Evolutionary conservation across 2,888 invertebrate species (phyloP).

Genomic region (Sialis fuliginosa): DNA sequence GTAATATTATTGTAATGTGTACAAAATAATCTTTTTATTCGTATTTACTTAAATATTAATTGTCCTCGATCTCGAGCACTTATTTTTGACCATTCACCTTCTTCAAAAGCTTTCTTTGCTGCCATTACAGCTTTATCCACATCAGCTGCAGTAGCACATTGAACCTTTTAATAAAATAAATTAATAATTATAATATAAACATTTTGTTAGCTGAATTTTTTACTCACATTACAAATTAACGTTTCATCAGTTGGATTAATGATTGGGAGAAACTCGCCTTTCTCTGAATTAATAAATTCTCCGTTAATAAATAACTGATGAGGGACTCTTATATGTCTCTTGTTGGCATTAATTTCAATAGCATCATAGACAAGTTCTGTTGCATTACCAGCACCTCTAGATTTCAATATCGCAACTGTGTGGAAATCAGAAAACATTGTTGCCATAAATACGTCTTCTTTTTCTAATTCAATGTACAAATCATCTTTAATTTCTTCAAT

Average conservation of each 20-base stretch:
- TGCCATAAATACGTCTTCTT: slow-evolving; percentile 86
- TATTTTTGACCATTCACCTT: slow-evolving; percentile 87
- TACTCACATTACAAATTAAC: slow-evolving; percentile 44
- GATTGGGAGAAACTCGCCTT: slow-evolving; percentile 39
- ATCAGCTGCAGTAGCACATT: slow-evolving; percentile 56
- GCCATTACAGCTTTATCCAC: slow-evolving; percentile 78
- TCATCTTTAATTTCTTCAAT: slow-evolving; percentile 84
- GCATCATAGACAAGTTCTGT: slow-evolving; percentile 50
- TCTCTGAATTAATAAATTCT: slow-evolving; percentile 65
- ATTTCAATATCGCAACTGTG: slow-evolving; percentile 41
- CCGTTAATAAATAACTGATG: slow-evolving; percentile 86
- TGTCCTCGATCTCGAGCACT: slow-evolving; percentile 80
- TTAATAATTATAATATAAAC: slow-evolving; percentile 11
- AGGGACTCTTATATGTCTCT: slow-evolving; percentile 69
- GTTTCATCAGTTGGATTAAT: slow-evolving; percentile 79
- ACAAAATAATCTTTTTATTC: slow-evolving; percentile 16
- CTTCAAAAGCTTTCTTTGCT: slow-evolving; percentile 72
- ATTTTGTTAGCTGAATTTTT: neutral
- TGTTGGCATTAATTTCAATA: slow-evolving; percentile 61
- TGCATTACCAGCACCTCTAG: slow-evolving; percentile 32
- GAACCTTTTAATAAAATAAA: slow-evolving; percentile 26
- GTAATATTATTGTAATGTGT: neutral
- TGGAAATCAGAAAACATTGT: slow-evolving; percentile 74
- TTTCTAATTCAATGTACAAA: slow-evolving; percentile 57
- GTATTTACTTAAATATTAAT: slow-evolving; percentile 41